A percentile compares a stretch with the other conserved stretches of the same genome.
These are phyloP conservation scores for Ashinkailepas kermadecensis DNA, from an alignment of 2,888 invertebrate genomes.

Conservation along the genomic window DNA sequence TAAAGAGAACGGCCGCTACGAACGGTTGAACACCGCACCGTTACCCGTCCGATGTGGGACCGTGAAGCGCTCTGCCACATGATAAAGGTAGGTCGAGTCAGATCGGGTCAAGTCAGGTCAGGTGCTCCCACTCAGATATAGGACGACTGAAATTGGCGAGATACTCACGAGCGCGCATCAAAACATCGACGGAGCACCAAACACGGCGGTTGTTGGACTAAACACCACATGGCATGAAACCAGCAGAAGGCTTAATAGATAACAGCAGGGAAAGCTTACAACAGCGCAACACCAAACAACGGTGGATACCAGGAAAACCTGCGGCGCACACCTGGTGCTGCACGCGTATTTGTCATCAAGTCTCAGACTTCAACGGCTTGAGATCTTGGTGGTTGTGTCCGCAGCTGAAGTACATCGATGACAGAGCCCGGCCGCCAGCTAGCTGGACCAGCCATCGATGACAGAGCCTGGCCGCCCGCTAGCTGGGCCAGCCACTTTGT, in stretches of 20 bases:
- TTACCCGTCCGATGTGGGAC: background rate
- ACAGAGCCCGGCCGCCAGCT: no score
- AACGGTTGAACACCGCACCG: no score
- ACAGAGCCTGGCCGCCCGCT: background rate
- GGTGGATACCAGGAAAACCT: background rate
- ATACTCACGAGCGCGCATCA: background rate
- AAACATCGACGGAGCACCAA: background rate
- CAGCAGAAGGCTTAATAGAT: background rate
- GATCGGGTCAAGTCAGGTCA: background rate
- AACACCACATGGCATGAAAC: background rate
- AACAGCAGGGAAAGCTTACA: slow-evolving; percentile 6
- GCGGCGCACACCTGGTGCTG: background rate
- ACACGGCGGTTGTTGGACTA: background rate
- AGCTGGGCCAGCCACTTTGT: background rate
- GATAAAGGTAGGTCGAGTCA: background rate
- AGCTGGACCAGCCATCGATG: no score
- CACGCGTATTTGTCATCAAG: background rate
- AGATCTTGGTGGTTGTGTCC: background rate
- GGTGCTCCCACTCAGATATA: background rate
- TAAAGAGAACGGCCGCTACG: background rate
- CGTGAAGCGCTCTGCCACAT: background rate
- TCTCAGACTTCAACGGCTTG: background rate
- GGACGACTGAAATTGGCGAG: background rate
- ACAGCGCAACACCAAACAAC: slow-evolving; percentile 3
- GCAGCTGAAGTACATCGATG: no score